Evolutionary conservation across 2,797 vertebrate species (phyloP), one percentile per base, ranked within the genome.

Genomic region (Danio jaintianensis): DNA sequence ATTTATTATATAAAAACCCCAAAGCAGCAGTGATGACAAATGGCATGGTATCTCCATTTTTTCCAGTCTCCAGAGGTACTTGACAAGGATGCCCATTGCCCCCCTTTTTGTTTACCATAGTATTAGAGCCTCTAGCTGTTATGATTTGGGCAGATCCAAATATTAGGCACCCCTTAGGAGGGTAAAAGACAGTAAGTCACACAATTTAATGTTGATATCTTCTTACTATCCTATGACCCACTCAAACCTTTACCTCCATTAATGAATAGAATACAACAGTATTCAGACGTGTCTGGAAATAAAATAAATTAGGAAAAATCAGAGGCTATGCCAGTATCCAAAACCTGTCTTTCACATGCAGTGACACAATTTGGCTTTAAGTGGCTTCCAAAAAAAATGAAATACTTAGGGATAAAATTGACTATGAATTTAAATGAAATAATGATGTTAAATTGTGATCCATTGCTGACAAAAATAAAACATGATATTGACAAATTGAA

Each of bases 51-150:
- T 58, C 70, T 7, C 43, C 7, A n/a, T n/a, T n/a, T n/a, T n/a
- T n/a, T n/a, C n/a, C n/a, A n/a, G n/a, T n/a, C n/a, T n/a, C n/a
- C n/a, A n/a, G n/a, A n/a, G n/a, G n/a, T n/a, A n/a, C n/a, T n/a
- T 15, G 20, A 52, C 63, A 61, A 12, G 55, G 71, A 52, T 55
- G 45, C 15, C 64, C 36, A 5, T 13, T 75, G 4, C 61, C 53
- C n/a, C 78, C 3, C 5, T 29, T 81, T 20, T 8, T 75, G 20
- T 81, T 81, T n/a, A n/a, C n/a, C n/a, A n/a, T n/a, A 45, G 53
- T 67, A 29, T n/a, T 72, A 36, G 47, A 72, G n/a, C 47, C 68
- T 22, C 13, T 63, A 9, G 58, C 78, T 6, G 40, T 69, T 18
- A 40, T 71, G 59, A 72, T 72, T 10, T 63, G 47, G 61, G 29